Evolutionary conservation across 2,113 vertebrate species (phyloP).

Genomic region (Sylvietta virens): DNA sequence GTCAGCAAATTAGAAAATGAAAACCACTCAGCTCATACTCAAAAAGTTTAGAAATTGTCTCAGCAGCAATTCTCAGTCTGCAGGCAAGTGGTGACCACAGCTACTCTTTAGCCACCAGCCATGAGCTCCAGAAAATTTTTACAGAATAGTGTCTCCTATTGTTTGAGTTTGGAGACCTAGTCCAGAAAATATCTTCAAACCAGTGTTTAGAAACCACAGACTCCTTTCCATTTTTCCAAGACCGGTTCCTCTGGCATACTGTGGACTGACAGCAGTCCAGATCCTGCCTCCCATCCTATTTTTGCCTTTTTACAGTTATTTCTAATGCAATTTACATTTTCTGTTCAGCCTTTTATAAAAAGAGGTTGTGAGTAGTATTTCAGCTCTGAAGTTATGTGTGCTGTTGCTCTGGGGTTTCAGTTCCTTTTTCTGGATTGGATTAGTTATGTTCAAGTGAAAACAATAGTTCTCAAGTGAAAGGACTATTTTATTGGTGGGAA

Average conservation of each 20-base stretch:
- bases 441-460: background rate
- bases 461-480: background rate
- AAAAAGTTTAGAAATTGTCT: background rate
- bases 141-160: background rate
- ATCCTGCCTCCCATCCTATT: background rate
- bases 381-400: background rate
- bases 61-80: background rate
- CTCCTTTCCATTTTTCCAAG: background rate
- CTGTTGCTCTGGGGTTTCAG: background rate
- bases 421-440: background rate
- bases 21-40: background rate
- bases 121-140: background rate
- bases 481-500: background rate
- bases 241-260: background rate
- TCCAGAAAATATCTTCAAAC: background rate
- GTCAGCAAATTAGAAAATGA: background rate
- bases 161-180: background rate
- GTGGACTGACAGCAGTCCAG: background rate
- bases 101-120: background rate
- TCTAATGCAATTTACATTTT: background rate
- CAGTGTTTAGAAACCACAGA: background rate
- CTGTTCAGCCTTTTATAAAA: background rate
- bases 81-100: background rate
- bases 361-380: accelerated
- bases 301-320: background rate